A percentile compares a stretch with the other conserved stretches of the same genome.
Conservation (phyloP, 2,113 vertebrate genomes). For the Mus pahari region DNA sequence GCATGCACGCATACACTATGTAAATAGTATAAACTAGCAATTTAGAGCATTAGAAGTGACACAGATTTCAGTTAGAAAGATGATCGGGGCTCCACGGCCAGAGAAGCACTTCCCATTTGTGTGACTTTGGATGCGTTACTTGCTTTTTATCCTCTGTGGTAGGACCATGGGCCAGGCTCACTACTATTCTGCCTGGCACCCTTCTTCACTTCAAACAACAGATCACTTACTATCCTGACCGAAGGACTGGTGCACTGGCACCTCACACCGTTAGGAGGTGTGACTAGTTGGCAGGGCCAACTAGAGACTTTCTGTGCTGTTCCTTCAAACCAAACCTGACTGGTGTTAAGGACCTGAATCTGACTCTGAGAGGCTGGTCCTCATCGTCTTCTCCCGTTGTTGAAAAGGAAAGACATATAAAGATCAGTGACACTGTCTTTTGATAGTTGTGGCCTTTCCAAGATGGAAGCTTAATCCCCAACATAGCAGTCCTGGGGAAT, state of each 20-base stretch:
- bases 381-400: neutral
- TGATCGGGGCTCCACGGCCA: neutral
- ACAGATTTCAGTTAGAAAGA: neutral
- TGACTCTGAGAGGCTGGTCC: neutral
- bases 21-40: too few relatives aligned
- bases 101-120: neutral
- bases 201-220: neutral
- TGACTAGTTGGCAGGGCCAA: neutral
- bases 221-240: neutral
- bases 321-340: neutral
- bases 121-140: neutral
- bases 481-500: neutral
- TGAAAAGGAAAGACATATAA: neutral
- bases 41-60: neutral
- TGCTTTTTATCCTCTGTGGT: neutral
- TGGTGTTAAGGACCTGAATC: neutral
- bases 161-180: neutral
- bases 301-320: neutral
- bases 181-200: neutral
- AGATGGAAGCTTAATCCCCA: neutral
- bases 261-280: neutral
- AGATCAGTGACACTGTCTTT: neutral
- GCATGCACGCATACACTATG: too few relatives aligned
- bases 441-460: neutral
- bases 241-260: neutral